Evolutionary conservation across 1,140 invertebrate genomes (phyloP).

Genomic region (Schlechtendalia chinensis): DNA sequence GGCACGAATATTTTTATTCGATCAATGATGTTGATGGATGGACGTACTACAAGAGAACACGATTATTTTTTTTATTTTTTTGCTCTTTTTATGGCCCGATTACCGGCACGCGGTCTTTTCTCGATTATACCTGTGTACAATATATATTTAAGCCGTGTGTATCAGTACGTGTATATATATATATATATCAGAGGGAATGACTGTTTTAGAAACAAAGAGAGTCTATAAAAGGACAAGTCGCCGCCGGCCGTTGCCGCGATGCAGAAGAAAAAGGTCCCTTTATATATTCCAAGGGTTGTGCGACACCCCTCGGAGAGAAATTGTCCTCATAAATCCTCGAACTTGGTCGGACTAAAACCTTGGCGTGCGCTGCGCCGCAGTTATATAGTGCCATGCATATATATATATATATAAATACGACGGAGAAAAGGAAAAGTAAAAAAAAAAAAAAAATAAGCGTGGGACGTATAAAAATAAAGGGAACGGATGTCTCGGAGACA

Average conservation of each 20-base stretch:
- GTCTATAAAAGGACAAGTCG: conserved; percentile 41
- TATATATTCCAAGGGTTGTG: conserved; percentile 13
- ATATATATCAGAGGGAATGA: conserved; percentile 3
- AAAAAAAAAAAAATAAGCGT: conserved; percentile 43
- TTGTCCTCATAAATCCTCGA: conserved; percentile 44
- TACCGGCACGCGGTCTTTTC: too few relatives aligned
- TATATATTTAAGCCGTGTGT: background rate
- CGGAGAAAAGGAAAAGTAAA: conserved; percentile 20
- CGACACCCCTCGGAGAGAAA: conserved; percentile 46
- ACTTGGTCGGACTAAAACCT: conserved; percentile 33
- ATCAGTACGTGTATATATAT: background rate
- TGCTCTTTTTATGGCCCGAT: too few relatives aligned
- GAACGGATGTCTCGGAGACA: conserved; percentile 45
- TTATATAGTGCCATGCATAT: background rate
- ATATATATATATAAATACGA: background rate
- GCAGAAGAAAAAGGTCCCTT: conserved; percentile 35
- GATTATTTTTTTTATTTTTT: too few relatives aligned
- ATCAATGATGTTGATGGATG: too few relatives aligned
- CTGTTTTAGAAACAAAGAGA: conserved; percentile 44
- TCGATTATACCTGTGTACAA: background rate
- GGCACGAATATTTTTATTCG: background rate
- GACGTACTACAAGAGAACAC: too few relatives aligned
- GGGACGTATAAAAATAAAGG: conserved; percentile 29
- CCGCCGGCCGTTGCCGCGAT: too few relatives aligned
- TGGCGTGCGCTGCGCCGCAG: background rate